Evolutionary conservation across 1,140 invertebrate species (phyloP).

Genomic region (Streblospio benedicti): DNA sequence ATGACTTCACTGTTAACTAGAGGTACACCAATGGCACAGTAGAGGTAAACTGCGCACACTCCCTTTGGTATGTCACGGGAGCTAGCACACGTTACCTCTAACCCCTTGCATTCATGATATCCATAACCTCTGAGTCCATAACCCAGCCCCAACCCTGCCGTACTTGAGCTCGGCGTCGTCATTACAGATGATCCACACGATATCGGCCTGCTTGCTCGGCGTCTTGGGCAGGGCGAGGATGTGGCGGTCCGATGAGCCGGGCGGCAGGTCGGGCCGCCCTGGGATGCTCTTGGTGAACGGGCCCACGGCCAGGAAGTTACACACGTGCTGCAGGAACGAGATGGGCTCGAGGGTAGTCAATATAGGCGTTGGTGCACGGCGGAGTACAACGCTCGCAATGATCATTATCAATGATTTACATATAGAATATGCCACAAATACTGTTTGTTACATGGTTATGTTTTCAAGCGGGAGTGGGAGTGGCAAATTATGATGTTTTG

Average conservation of each 20-base stretch:
- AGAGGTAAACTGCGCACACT: no score
- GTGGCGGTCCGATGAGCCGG: constrained; percentile 6
- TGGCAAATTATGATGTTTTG: no score
- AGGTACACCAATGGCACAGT: no score
- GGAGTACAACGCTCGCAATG: not conserved
- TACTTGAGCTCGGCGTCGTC: constrained; percentile 15
- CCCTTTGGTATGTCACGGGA: no score
- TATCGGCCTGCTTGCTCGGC: not conserved
- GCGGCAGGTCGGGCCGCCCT: constrained; percentile 11
- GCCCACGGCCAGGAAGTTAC: constrained; percentile 14
- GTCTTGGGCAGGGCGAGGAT: constrained; percentile 9
- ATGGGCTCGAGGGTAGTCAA: no score
- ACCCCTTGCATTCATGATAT: no score
- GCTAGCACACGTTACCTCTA: no score
- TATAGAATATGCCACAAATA: no score
- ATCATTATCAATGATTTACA: no score
- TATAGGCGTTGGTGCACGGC: not conserved
- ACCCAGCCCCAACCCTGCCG: no score
- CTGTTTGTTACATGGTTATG: not conserved
- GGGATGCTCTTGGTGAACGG: constrained; percentile 17
- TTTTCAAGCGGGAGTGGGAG: not conserved
- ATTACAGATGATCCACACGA: constrained; percentile 16
- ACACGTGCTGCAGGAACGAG: constrained; percentile 8
- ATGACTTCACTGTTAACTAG: no score
- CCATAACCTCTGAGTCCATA: no score